Conservation (phyloP, 2,888 invertebrate species). For the Neelides folsomi region DNA sequence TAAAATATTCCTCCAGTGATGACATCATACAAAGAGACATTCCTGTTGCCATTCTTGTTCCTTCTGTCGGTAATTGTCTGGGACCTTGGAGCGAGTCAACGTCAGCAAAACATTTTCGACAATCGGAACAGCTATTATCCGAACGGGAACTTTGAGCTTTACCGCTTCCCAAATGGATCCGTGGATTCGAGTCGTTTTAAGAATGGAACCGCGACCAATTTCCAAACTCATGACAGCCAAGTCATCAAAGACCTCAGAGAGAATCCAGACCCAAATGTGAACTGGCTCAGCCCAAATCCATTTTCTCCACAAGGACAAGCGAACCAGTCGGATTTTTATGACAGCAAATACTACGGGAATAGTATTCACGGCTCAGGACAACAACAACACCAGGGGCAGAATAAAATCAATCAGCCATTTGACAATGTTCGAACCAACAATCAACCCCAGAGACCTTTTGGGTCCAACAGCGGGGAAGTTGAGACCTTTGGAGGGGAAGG, state of each 20-base stretch:
- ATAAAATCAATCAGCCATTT: neutral
- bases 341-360: neutral
- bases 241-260: slow-evolving; percentile 17
- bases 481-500: too few relatives aligned
- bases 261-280: slow-evolving; percentile 14
- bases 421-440: neutral
- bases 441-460: neutral
- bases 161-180: too few relatives aligned
- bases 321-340: neutral
- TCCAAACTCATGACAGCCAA: slow-evolving; percentile 3
- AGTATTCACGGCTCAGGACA: neutral
- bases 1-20: too few relatives aligned
- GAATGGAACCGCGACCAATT: too few relatives aligned
- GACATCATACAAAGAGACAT: too few relatives aligned
- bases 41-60: too few relatives aligned
- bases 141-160: too few relatives aligned
- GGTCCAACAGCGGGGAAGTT: neutral
- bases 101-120: too few relatives aligned
- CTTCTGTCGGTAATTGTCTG: too few relatives aligned
- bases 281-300: slow-evolving; percentile 24
- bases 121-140: too few relatives aligned
- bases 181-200: too few relatives aligned
- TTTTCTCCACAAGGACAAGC: slow-evolving; percentile 8
- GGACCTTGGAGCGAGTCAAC: too few relatives aligned
- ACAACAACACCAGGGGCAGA: neutral